These are phyloP conservation scores for Hemitrygon akajei DNA, from an alignment of 2,797 vertebrate genomes.

Conservation along the genomic window DNA sequence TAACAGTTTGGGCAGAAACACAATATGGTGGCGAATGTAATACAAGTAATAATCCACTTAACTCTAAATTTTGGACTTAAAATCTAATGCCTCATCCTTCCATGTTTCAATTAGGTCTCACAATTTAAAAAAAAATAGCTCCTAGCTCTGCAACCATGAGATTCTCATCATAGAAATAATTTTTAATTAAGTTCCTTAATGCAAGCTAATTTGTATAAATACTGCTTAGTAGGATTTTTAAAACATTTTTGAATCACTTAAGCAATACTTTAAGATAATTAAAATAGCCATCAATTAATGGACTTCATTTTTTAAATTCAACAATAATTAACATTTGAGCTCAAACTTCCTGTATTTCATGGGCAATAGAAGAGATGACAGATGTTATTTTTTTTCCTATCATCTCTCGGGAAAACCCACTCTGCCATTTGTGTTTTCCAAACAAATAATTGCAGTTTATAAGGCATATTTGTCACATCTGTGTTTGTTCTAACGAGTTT, in stretches of 20 bases:
- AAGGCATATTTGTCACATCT: not conserved
- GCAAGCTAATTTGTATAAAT: not conserved
- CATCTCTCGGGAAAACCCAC: not conserved
- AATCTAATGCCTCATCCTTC: too few relatives aligned
- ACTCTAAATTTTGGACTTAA: not conserved
- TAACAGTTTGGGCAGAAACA: not conserved
- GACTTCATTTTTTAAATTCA: not conserved
- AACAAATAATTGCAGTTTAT: slow-evolving; percentile 12
- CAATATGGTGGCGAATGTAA: not conserved
- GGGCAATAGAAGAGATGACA: not conserved
- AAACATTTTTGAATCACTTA: not conserved
- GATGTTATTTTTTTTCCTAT: not conserved
- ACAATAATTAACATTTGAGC: not conserved
- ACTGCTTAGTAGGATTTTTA: not conserved
- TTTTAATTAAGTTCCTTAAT: not conserved
- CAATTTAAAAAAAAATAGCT: not conserved
- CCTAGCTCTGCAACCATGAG: not conserved
- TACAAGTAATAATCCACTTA: not conserved
- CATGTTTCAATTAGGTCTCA: not conserved
- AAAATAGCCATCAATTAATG: not conserved
- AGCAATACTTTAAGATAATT: not conserved
- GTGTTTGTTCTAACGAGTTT: not conserved
- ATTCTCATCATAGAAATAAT: not conserved
- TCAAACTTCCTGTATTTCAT: not conserved
- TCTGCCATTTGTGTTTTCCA: not conserved